Base-by-base conservation (phyloP, 2,113 vertebrate genomes). In the Nettapus auritus region DNA sequence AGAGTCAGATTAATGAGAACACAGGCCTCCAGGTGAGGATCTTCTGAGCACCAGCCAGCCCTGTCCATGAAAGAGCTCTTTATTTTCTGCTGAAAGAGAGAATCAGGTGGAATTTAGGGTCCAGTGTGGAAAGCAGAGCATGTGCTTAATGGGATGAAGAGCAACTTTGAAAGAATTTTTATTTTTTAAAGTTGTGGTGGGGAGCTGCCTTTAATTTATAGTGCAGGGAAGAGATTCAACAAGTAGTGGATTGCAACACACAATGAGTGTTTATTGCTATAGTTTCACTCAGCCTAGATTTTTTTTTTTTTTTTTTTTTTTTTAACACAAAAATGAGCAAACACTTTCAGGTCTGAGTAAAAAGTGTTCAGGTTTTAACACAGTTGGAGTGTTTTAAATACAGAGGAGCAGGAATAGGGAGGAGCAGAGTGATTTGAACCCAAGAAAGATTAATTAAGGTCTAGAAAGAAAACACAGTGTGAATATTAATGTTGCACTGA, bases 31-130 rank as follows among this genome's bases (percentile, higher is more conserved):
- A 20, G 76, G 55, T 68, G 28, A 94, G 67, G 55, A 77, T 74
- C 89, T 86, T 89, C n/a, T 42, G 75, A 92, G 73, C 38, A 86
- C 53, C 60, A 69, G 80, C 62, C 95, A 75, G 63, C 53, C 42
- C 63, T 86, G 29, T 38, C 74, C 14, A 82, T 80, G 64, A 91
- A 82, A 91, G 74, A 89, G 33, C 28, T 86, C 82, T 90, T 86
- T 77, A 86, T 88, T 93, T 76, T 79, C 60, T 60, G 29, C 26
- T 74, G 76, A 90, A 91, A 88, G 1, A 87, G n/a, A 79, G 36
- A 34, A 36, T 73, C 33, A 64, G 40, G 46, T 23, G 33, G 71
- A 86, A 38, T 60, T 79, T 57, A 62, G 62, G 52, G 66, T 86
- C 50, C 1, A 4, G 17, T 60, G 66, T 11, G 8, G 67, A 40